These are phyloP conservation scores for Dromaius novaehollandiae DNA, from an alignment of 2,113 vertebrate genomes.

Conservation along the genomic window DNA sequence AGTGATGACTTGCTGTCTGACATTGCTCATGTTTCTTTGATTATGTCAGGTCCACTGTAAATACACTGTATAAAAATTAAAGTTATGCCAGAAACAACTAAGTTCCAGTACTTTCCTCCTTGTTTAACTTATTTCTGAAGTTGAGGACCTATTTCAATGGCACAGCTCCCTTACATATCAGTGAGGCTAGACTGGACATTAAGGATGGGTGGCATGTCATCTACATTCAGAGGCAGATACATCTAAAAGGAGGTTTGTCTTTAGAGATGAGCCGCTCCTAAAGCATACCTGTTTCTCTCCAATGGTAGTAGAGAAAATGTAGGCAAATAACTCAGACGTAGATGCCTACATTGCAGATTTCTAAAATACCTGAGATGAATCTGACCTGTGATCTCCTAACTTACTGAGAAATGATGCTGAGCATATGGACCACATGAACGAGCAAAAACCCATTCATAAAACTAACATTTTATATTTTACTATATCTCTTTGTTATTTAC, in stretches of 20 bases:
- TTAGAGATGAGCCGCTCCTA: neutral
- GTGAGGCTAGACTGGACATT: neutral
- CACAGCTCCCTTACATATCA: neutral
- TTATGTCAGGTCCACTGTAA: neutral
- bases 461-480: neutral
- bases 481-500: neutral
- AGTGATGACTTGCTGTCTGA: neutral
- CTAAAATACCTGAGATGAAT: neutral
- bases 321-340: neutral
- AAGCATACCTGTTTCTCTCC: neutral
- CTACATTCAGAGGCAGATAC: neutral
- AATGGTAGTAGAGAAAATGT: neutral
- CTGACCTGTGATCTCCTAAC: neutral
- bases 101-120: conserved; percentile 7
- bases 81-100: neutral
- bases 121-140: neutral
- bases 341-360: neutral
- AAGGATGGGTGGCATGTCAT: neutral
- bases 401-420: neutral
- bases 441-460: neutral
- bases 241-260: neutral
- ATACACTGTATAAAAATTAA: neutral
- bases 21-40: neutral
- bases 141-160: neutral
- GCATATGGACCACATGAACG: neutral